phyloP scores from a whole-genome alignment of 2,888 invertebrate species.

The Phaedon cochleariae region DNA sequence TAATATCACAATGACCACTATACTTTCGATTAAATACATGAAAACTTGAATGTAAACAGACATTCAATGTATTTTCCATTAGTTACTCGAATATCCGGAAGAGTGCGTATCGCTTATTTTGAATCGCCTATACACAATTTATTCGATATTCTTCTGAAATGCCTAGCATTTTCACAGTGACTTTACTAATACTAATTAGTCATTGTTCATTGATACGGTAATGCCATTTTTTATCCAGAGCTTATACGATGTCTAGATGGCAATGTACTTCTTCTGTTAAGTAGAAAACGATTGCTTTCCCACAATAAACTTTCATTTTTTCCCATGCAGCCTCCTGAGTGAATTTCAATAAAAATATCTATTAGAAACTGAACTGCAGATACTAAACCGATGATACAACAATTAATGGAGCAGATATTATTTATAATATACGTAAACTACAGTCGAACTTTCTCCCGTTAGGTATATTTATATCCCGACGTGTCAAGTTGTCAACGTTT shows the following conservation, averaged over 20 bases:
- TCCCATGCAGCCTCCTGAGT: neutral
- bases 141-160: too few relatives aligned
- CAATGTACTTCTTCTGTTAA: neutral
- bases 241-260: neutral
- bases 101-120: too few relatives aligned
- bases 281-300: neutral
- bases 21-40: too few relatives aligned
- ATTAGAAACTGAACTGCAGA: conserved; percentile 14
- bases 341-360: conserved; percentile 5
- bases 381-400: conserved; percentile 12
- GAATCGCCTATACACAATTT: too few relatives aligned
- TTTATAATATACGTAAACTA: conserved; percentile 4
- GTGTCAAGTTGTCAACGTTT: conserved; percentile 25
- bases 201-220: neutral
- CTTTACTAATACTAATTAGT: neutral
- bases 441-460: conserved; percentile 25
- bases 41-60: too few relatives aligned
- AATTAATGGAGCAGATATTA: conserved; percentile 25
- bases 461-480: conserved; percentile 14
- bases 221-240: too few relatives aligned
- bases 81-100: too few relatives aligned
- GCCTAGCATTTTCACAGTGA: too few relatives aligned
- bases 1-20: too few relatives aligned
- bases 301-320: conserved; percentile 13
- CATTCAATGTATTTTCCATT: too few relatives aligned